phyloP scores from a whole-genome alignment of 2,113 vertebrate genomes.

The Aegotheles bennettii region DNA sequence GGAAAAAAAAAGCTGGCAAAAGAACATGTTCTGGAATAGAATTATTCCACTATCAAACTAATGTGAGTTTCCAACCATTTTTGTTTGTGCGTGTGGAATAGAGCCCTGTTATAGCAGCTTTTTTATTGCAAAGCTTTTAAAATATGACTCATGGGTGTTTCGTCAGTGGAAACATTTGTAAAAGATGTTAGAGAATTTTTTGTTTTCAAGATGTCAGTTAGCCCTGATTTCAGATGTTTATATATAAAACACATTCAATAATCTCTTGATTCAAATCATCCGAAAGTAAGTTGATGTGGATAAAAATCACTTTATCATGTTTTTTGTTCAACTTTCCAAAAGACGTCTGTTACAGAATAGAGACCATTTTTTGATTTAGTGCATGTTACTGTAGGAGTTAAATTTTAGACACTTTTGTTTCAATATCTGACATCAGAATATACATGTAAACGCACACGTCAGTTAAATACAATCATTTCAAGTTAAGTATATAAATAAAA shows the following conservation, averaged over 20 bases:
- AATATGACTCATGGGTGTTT: slow-evolving; percentile 8
- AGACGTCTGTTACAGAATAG: neutral
- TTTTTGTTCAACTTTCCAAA: neutral
- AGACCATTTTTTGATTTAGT: neutral
- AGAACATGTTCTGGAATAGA: slow-evolving; percentile 5
- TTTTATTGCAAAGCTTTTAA: slow-evolving; percentile 52
- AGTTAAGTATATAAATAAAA: neutral
- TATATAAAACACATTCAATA: neutral
- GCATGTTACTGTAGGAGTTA: neutral
- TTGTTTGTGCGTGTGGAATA: neutral
- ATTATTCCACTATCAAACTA: slow-evolving; percentile 43
- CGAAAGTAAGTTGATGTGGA: neutral
- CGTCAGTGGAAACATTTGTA: neutral
- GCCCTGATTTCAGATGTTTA: neutral
- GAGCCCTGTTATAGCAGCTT: neutral
- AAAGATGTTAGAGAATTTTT: slow-evolving; percentile 1
- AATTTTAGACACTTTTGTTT: neutral
- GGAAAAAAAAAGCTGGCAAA: neutral
- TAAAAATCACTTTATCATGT: neutral
- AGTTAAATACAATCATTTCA: neutral
- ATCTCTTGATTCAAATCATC: neutral
- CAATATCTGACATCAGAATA: neutral
- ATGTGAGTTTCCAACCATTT: slow-evolving; percentile 3
- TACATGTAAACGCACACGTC: neutral
- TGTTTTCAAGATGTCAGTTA: slow-evolving; percentile 15